Percentiles rank a stretch among this genome's conserved stretches.
Evolutionary conservation across 2,113 vertebrate genomes (phyloP).

Genomic region (Marmota flaviventris): DNA sequence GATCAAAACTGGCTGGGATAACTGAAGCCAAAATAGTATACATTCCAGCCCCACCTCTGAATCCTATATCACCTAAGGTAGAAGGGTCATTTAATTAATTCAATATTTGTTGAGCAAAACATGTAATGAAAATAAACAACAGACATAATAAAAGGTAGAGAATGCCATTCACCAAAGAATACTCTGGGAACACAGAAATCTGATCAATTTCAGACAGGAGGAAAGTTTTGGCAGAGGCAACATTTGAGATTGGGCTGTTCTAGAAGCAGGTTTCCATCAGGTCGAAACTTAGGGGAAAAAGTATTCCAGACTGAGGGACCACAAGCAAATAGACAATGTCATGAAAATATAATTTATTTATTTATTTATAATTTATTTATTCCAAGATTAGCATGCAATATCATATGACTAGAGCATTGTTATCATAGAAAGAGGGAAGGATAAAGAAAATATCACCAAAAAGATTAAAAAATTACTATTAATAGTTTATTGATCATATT

Average conservation of each 20-base stretch:
- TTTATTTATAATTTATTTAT: neutral
- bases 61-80: neutral
- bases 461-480: constrained; percentile 38
- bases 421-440: neutral
- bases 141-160: neutral
- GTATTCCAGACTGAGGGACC: neutral
- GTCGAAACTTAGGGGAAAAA: neutral
- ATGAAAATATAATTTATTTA: neutral
- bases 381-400: neutral
- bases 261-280: neutral
- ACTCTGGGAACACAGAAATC: neutral
- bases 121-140: neutral
- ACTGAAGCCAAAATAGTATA: neutral
- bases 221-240: neutral
- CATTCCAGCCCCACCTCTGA: neutral
- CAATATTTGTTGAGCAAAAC: neutral
- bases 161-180: neutral
- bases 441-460: neutral
- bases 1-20: neutral
- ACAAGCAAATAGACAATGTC: neutral
- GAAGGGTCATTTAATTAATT: neutral
- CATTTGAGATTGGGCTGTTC: constrained; percentile 7
- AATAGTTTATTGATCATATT: neutral
- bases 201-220: neutral
- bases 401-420: neutral